These are phyloP conservation scores for Oncopodura yosiiana DNA, from an alignment of 1,140 invertebrate genomes.

Conservation along the genomic window DNA sequence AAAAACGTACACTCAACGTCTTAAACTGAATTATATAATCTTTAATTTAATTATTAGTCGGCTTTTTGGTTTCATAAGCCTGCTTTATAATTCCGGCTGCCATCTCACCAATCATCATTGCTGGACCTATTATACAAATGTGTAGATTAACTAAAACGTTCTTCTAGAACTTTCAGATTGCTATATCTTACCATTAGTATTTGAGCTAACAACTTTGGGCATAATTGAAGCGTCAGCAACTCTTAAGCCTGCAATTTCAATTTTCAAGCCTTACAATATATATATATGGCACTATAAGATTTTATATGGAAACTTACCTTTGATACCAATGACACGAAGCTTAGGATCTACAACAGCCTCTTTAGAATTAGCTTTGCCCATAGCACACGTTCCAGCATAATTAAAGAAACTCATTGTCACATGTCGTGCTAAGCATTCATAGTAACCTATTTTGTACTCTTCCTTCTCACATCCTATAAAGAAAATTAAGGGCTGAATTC, in stretches of 20 bases:
- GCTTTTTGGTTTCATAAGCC: too few relatives aligned
- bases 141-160: too few relatives aligned
- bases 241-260: too few relatives aligned
- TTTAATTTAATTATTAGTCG: too few relatives aligned
- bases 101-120: too few relatives aligned
- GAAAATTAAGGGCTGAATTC: not conserved
- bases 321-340: constrained; percentile 44
- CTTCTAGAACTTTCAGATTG: not conserved
- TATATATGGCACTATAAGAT: too few relatives aligned
- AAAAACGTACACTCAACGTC: too few relatives aligned
- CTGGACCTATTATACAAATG: too few relatives aligned
- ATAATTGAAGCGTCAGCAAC: not conserved
- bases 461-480: constrained; percentile 7
- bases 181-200: constrained; percentile 5
- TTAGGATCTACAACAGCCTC: constrained; percentile 45
- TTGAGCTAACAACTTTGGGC: not conserved
- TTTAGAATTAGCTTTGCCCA: constrained; percentile 50
- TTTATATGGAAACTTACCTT: too few relatives aligned
- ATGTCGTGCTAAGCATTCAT: constrained; percentile 62
- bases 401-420: constrained; percentile 80
- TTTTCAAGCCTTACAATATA: too few relatives aligned
- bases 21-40: too few relatives aligned
- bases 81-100: not conserved
- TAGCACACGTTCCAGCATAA: constrained; percentile 80
- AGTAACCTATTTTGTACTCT: constrained; percentile 62